Base-by-base conservation (phyloP, 1,140 invertebrate species). In the Hestina assimilis region DNA sequence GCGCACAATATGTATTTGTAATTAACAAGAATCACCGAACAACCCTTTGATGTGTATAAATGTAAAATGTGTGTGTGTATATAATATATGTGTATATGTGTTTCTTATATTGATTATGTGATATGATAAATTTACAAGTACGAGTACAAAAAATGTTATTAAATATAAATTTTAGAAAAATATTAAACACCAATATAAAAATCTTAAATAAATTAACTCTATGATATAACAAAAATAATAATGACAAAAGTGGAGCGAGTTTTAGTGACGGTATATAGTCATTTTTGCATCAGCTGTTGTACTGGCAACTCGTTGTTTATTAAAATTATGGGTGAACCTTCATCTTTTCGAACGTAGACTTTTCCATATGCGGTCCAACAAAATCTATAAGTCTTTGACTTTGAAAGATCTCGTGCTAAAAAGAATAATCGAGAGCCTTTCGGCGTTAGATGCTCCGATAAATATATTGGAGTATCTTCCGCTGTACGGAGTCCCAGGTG, bases 391-490 rank as follows among this genome's bases (percentile, higher is more conserved):
- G 23, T 8, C 28, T 31, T 31, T 2, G 43, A 28, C 15, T 47
- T 47, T 3, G 11, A 4, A 29, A 47, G 26, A 9, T 47, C 43
- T 29, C 43, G 23, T 15, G 43, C 43, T 3, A 47, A 14, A 21
- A 29, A 47, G 11, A 29, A 29, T 29, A 47, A 19, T 2, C 43
- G 43, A 2, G 28, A 15, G 28, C 43, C 43, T 14, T 47, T 47
- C 4, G 43, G 6, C 6, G 41, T 43, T 5, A 43, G 41, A 23
- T 43, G 41, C 11, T 43, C 41, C 5, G 41, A 20, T 14, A 43
- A 5, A 12, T 17, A 43, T 4, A 43, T 33, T 5, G 59, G 47
- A 5, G 28, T 54, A n/a, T 51, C 59, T n/a, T 59, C 50, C 21
- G 24, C 11, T 20, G 28, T 50, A 0, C 24, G 29, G 15, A 59